These are phyloP conservation scores for Dorcus hopei DNA, from an alignment of 2,888 invertebrate genomes.

Conservation along the genomic window DNA sequence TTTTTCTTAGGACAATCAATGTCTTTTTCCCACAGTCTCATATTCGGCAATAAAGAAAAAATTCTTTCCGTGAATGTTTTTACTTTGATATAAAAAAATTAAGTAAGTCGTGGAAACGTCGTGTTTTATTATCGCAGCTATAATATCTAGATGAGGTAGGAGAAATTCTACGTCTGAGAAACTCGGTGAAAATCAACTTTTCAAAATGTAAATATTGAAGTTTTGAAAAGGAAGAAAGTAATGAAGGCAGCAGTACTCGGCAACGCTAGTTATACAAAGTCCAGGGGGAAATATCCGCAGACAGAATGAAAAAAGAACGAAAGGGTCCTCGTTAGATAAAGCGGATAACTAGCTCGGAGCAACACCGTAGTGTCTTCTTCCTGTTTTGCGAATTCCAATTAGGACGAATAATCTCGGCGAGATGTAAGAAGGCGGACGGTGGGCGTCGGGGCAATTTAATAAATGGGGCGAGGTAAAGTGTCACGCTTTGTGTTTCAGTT, in stretches of 20 bases:
- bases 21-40: too few relatives aligned
- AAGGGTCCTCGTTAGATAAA: conserved; percentile 10
- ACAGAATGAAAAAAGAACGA: conserved; percentile 5
- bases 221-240: too few relatives aligned
- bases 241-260: too few relatives aligned
- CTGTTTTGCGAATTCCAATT: conserved; percentile 16
- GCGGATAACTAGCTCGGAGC: background rate
- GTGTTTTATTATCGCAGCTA: too few relatives aligned
- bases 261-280: background rate
- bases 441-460: conserved; percentile 15
- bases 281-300: conserved; percentile 4
- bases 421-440: conserved; percentile 12
- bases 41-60: too few relatives aligned
- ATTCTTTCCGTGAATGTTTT: too few relatives aligned
- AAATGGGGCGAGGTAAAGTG: conserved; percentile 17
- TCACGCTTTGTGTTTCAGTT: conserved; percentile 12
- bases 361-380: background rate
- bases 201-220: conserved; percentile 10
- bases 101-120: too few relatives aligned
- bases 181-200: too few relatives aligned
- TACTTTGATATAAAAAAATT: too few relatives aligned
- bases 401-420: conserved; percentile 15
- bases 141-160: too few relatives aligned
- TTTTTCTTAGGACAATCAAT: too few relatives aligned
- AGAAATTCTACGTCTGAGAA: too few relatives aligned